Evolutionary conservation across 2,888 invertebrate species (phyloP), one percentile per base, ranked within the genome.

Genomic region (Hylaea fasciaria): DNA sequence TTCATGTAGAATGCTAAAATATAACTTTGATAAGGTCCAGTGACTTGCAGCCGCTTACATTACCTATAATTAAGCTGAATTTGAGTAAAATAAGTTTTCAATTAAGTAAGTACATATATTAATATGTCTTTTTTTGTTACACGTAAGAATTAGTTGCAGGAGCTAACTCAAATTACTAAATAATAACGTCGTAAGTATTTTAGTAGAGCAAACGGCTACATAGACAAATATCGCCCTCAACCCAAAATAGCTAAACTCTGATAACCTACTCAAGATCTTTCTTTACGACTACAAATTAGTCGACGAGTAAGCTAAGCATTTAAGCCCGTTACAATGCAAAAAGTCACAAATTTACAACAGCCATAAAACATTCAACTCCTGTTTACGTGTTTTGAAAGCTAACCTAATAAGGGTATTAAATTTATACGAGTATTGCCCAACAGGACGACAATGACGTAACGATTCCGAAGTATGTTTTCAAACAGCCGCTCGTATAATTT

Each of bases 401-500:
- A 77, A 83, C 80, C 83, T 86, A 89, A 89, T 89, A 86, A 82
- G 83, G 80, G 77, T 73, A 85, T 86, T 86, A 89, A 86, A 85
- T 82, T 83, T 86, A 86, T 84, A 85, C 74, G 81, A 82, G 77
- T 78, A 72, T 77, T 69, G 74, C 81, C 65, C 81, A 69, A 79
- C 80, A 77, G 81, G 78, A 77, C 76, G 78, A 84, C 82, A 84
- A 87, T 83, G 82, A 80, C 74, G 81, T 83, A 77, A 84, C 82
- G 78, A 84, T 80, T 76, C 61, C 68, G 63, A 78, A 70, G 78
- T 78, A 82, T 88, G 83, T 89, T 87, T 87, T 81, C 85, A 86
- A 89, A 87, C 85, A 86, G 76, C 66, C 76, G 76, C 77, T 82
- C 82, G 74, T 87, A 88, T 84, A 86, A 86, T 84, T 89, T 87